These are phyloP conservation scores for Spialia ferax DNA, from an alignment of 2,888 invertebrate genomes.

Conservation along the genomic window DNA sequence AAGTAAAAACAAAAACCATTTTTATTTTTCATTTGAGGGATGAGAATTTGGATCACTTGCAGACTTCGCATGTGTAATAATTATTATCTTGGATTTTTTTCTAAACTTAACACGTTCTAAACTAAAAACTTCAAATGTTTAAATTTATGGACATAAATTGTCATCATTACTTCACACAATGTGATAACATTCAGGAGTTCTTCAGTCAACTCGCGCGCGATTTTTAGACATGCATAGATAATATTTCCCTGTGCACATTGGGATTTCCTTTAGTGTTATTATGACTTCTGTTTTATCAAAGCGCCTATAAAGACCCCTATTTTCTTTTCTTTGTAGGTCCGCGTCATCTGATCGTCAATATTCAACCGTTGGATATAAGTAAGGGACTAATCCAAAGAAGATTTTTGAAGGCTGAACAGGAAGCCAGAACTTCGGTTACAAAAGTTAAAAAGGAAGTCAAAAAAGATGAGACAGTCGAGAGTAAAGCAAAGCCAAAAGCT, in stretches of 20 bases:
- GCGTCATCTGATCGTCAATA: slow-evolving; percentile 6
- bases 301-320: neutral
- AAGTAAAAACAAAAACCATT: too few relatives aligned
- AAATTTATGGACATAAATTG: too few relatives aligned
- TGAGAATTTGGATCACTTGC: too few relatives aligned
- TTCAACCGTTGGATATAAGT: slow-evolving; percentile 2
- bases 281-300: neutral
- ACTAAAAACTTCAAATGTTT: too few relatives aligned
- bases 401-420: neutral
- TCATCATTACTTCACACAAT: too few relatives aligned
- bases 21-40: too few relatives aligned
- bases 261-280: neutral
- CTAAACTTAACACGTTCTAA: too few relatives aligned
- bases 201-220: too few relatives aligned
- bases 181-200: too few relatives aligned
- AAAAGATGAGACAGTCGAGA: neutral
- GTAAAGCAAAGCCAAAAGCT: neutral
- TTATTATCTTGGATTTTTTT: too few relatives aligned
- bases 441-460: neutral
- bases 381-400: neutral
- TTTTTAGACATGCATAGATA: neutral
- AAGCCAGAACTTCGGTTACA: neutral
- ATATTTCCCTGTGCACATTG: neutral
- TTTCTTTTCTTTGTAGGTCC: slow-evolving; percentile 18
- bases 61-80: too few relatives aligned